Conservation (phyloP, 2,888 invertebrate species). For the Apamea sordens region DNA sequence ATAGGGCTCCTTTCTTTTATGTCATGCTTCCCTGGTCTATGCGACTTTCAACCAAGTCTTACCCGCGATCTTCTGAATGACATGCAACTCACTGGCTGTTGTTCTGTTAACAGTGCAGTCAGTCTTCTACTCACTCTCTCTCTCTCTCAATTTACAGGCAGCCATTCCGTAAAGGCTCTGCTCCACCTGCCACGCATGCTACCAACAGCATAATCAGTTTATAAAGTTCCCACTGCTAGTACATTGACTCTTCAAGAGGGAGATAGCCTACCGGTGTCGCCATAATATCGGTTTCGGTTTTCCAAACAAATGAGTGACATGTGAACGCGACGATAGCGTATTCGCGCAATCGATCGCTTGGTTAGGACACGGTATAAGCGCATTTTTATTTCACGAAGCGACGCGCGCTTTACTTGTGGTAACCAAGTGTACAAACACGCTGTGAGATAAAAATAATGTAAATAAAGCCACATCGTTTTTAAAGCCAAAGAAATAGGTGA, state of each 20-base stretch:
- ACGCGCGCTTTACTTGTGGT: not conserved
- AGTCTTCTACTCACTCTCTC: not conserved
- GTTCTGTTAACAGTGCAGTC: not conserved
- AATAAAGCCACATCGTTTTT: not conserved
- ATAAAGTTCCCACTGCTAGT: too few species aligned
- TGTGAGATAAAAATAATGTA: not conserved
- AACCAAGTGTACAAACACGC: not conserved
- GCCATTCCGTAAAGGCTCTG: not conserved
- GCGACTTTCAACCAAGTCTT: too few species aligned
- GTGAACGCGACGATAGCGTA: too few species aligned
- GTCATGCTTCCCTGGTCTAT: not conserved
- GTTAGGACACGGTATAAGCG: not conserved
- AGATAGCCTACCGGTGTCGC: not conserved
- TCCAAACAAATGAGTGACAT: too few species aligned
- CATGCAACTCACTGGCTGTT: not conserved
- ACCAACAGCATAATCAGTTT: not conserved
- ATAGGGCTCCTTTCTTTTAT: not conserved
- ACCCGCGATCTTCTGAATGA: too few species aligned
- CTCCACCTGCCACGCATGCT: not conserved
- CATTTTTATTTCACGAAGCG: not conserved
- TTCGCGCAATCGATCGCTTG: not conserved
- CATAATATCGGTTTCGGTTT: too few species aligned
- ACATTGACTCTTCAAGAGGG: too few species aligned
- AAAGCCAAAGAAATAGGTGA: not conserved
- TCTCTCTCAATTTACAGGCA: too few species aligned